Base-by-base conservation (phyloP, 2,113 vertebrate genomes). In the Dicaeum eximium region DNA sequence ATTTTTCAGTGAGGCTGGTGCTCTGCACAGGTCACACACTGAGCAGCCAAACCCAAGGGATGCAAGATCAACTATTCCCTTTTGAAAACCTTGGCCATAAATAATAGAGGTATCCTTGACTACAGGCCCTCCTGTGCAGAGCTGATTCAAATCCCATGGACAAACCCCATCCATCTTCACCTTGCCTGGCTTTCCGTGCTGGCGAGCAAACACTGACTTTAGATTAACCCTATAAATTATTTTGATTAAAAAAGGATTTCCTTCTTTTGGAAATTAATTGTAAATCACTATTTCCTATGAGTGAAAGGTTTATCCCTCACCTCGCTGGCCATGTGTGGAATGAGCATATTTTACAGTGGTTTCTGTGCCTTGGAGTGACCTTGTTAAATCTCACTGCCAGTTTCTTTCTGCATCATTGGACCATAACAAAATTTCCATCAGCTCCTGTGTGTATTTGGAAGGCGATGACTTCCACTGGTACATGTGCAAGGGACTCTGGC, bases 151-250 rank as follows among this genome's bases (percentile, higher is more conserved):
- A 93, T 57, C 92, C 79, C 92, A 71, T 53, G 82, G 94, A 95
- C 60, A 67, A 84, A 78, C 40, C 60, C 62, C 78, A 94, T 96
- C 86, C 79, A 65, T 94, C 96, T 96, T 91, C 73, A 66, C 78
- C 81, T 58, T 66, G 56, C 56, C 91, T 93, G 6, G 2, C 48
- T 60, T 74, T 65, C 83, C 13, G 4, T 61, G 66, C 90, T 88
- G 65, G 65, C 0, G 0, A 81, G 80, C 72, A 88, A 95, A 84
- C 50, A 61, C 30, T 58, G 65, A 69, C 75, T 92, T 81, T 82
- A 56, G 88, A 90, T 95, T 97, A 96, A 97, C 95, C 90, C 95
- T 94, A 96, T 97, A 96, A 97, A 97, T 97, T 92, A 97, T 82
- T 86, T 86, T 97, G 96, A 97, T 97, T 97, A 92, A 94, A 96